Evolutionary conservation across 2,888 invertebrate genomes (phyloP).

Genomic region (Himalopsyche japonica): DNA sequence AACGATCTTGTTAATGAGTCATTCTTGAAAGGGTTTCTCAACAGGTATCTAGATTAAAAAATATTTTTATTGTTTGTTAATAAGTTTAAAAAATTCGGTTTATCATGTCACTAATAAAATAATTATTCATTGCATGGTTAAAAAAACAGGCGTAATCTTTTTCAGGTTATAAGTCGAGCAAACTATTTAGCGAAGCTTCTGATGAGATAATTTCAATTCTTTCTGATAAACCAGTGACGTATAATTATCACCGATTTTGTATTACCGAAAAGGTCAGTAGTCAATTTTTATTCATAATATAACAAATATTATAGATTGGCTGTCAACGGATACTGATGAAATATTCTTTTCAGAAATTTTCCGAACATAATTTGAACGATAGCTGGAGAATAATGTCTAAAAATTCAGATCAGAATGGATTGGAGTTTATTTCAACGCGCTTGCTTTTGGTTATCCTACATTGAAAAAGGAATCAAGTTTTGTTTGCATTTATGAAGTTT

Average conservation of each 20-base stretch:
- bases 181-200: conserved; percentile 67
- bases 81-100: too few species aligned
- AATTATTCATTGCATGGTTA: too few species aligned
- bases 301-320: too few species aligned
- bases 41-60: too few species aligned
- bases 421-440: conserved; percentile 75
- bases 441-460: too few species aligned
- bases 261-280: conserved; percentile 63
- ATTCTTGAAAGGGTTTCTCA: too few species aligned
- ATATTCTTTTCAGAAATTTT: conserved; percentile 55
- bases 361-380: conserved; percentile 57
- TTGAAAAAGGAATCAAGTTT: too few species aligned
- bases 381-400: conserved; percentile 73
- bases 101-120: too few species aligned
- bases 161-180: conserved; percentile 64
- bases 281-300: background rate
- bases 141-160: too few species aligned
- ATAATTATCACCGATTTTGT: conserved; percentile 76
- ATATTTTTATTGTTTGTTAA: too few species aligned
- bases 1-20: too few species aligned
- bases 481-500: too few species aligned
- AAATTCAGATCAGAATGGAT: conserved; percentile 66
- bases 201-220: conserved; percentile 63
- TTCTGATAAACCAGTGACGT: conserved; percentile 65
- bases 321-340: background rate